phyloP scores from a whole-genome alignment of 2,888 invertebrate genomes.

The Cylindroiulus punctatus region DNA sequence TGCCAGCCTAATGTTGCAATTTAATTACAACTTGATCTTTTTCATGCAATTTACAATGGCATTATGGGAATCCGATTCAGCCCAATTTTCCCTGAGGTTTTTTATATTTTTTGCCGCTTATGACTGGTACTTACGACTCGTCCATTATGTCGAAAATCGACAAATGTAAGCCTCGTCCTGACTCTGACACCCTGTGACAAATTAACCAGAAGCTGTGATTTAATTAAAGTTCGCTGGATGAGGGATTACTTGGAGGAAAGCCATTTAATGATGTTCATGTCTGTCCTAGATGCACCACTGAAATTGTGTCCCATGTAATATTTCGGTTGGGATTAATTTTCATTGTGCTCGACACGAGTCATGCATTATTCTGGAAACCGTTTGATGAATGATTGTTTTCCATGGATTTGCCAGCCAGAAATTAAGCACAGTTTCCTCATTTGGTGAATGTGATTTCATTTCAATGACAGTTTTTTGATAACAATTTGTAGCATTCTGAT shows the following conservation, averaged over 20 bases:
- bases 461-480: too few species aligned
- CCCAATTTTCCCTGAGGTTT: neutral
- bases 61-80: neutral
- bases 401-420: too few species aligned
- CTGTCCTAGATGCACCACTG: too few species aligned
- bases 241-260: conserved; percentile 11
- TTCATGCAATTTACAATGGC: neutral
- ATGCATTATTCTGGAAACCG: neutral
- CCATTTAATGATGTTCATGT: neutral
- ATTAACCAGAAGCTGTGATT: conserved; percentile 32
- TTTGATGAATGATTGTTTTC: neutral
- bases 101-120: neutral
- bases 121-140: neutral
- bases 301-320: neutral
- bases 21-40: neutral
- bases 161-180: neutral
- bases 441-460: too few species aligned
- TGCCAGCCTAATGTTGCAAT: neutral
- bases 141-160: conserved; percentile 32
- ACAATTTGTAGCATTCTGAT: too few species aligned
- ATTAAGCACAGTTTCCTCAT: too few species aligned
- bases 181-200: conserved; percentile 9
- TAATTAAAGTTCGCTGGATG: conserved; percentile 23
- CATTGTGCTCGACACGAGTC: neutral
- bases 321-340: neutral